Conservation (phyloP, 2,888 invertebrate species). For the Acronicta psi region DNA sequence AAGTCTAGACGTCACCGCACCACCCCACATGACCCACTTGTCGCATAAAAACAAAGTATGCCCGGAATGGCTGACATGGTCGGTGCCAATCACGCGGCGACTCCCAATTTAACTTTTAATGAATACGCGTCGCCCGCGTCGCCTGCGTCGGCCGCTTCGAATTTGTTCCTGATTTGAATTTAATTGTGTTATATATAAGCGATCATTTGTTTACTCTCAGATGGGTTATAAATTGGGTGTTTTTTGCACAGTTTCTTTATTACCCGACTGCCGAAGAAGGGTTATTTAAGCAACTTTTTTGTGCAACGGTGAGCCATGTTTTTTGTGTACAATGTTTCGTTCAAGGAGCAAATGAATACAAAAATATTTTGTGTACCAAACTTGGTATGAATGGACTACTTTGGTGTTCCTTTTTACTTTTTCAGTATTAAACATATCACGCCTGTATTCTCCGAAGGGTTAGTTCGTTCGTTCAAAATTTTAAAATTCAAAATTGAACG, state of each 20-base stretch:
- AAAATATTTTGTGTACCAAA: too few species aligned
- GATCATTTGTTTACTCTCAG: conserved; percentile 34
- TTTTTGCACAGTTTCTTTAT: background rate
- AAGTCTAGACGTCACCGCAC: background rate
- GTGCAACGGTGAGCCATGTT: too few species aligned
- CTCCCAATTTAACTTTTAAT: conserved; percentile 60
- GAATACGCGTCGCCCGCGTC: conserved; percentile 33
- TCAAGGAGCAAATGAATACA: too few species aligned
- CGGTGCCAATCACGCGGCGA: conserved; percentile 46
- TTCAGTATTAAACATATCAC: too few species aligned
- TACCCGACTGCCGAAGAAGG: too few species aligned
- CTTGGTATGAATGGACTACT: too few species aligned
- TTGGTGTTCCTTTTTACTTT: too few species aligned
- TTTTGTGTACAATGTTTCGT: too few species aligned
- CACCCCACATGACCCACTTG: conserved; percentile 18
- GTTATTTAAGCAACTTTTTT: too few species aligned
- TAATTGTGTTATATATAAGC: conserved; percentile 50
- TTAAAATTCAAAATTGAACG: too few species aligned
- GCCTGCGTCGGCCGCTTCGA: conserved; percentile 11
- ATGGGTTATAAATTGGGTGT: background rate
- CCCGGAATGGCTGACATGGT: conserved; percentile 20
- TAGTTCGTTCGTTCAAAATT: too few species aligned
- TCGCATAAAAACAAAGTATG: conserved; percentile 43
- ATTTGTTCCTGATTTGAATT: conserved; percentile 49
- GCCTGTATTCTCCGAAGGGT: too few species aligned